A percentile compares a stretch with the other conserved stretches of the same genome.
Evolutionary conservation across 1,140 invertebrate genomes (phyloP).

Genomic region (Panagrolaimus sp.): DNA sequence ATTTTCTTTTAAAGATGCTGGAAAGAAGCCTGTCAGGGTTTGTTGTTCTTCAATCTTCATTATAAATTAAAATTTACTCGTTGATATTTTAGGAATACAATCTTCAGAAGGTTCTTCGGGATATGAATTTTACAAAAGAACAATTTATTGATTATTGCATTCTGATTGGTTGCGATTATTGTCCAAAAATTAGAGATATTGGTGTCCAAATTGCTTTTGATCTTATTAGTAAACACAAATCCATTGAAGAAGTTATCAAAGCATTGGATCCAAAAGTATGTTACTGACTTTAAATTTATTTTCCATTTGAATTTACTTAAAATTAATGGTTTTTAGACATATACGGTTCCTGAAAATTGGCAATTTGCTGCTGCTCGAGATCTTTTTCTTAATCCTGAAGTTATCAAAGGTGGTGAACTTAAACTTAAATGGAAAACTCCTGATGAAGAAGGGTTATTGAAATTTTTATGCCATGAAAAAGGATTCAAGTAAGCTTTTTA

Average conservation of each 20-base stretch:
- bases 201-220: slow-evolving; percentile 92
- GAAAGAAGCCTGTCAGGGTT: slow-evolving; percentile 59
- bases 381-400: slow-evolving; percentile 81
- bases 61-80: slow-evolving; percentile 65
- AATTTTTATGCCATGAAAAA: slow-evolving; percentile 83
- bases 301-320: too few species aligned
- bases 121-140: slow-evolving; percentile 70
- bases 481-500: slow-evolving; percentile 62
- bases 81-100: slow-evolving; percentile 88
- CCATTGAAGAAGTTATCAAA: slow-evolving; percentile 79
- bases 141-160: slow-evolving; percentile 77
- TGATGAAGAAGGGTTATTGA: slow-evolving; percentile 84
- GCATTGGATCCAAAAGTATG: slow-evolving; percentile 73
- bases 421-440: slow-evolving; percentile 73
- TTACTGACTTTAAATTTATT: too few species aligned
- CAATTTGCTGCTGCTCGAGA: slow-evolving; percentile 69
- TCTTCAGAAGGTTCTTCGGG: slow-evolving; percentile 75
- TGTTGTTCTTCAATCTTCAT: not conserved
- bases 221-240: slow-evolving; percentile 76
- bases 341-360: slow-evolving; percentile 61
- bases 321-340: slow-evolving; percentile 72
- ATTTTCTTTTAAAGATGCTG: slow-evolving; percentile 87
- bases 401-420: slow-evolving; percentile 66
- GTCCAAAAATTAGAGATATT: slow-evolving; percentile 78
- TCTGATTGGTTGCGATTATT: too few species aligned